Evolutionary conservation across 2,888 invertebrate genomes (phyloP), one percentile per base, ranked within the genome.

Genomic region (Trachelus tabidus): DNA sequence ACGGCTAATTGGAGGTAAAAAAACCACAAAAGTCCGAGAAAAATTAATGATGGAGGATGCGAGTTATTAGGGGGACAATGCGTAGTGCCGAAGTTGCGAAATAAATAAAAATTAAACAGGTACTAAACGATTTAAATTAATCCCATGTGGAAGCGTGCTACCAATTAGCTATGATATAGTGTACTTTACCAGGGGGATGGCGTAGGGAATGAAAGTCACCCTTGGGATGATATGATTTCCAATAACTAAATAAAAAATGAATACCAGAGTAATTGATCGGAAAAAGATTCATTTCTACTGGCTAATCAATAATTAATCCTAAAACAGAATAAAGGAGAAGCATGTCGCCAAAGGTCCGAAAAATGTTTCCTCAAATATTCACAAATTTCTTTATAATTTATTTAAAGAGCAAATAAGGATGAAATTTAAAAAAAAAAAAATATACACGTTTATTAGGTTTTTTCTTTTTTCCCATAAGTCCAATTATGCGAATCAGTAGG

Each of bases 71-170:
- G 9, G 15, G 56, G 23, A 56, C 23, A 56, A 6, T 56, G 9
- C 9, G 23, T 23, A 9, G 23, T 23, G 56, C 56, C 12, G 69
- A 78, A 78, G 68, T 78, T 78, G 6, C 6, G 35, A 35, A 69
- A 77, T 77, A 68, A 77, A 78, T 75, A 56, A 78, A 75, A 78
- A 11, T 78, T 78, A 78, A 75, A 68, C 31, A 76, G 75, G 35
- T 34, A 56, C 31, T 78, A 75, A 75, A n/a, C 71, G 77, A 77
- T 77, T 73, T 34, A 33, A 75, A 77, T 69, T 75, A 69, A 75
- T 75, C 77, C 77, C 77, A 31, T 56, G 35, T 75, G 56, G 31
- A 34, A 34, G 33, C 71, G 71, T 71, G 33, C 33, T 33, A 31
- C 31, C 15, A 71, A 34, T 71, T 71, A 75, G 69, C 30, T 73